Conservation (phyloP, 2,888 invertebrate species). For the Brenthis ino region DNA sequence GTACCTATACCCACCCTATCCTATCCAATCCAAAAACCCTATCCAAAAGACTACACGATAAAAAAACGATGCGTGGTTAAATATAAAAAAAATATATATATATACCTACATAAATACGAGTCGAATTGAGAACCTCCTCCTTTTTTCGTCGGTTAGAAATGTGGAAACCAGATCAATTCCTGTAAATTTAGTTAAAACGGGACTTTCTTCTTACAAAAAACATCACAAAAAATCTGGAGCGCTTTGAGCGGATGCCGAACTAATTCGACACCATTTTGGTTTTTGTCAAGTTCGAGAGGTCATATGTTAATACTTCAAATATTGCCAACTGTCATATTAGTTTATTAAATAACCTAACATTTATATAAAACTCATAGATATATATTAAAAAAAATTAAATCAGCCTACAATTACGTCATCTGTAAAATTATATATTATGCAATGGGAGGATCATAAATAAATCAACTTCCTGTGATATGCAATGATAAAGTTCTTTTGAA, state of each 20-base stretch:
- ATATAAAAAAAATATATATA: too few relatives aligned
- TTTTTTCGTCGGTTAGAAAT: neutral
- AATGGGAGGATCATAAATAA: slow-evolving; percentile 39
- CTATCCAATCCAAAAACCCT: too few relatives aligned
- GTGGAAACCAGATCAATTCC: slow-evolving; percentile 27
- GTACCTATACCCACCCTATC: too few relatives aligned
- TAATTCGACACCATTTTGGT: slow-evolving; percentile 50
- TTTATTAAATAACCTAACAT: neutral
- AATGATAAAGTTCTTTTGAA: slow-evolving; percentile 62
- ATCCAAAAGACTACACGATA: too few relatives aligned
- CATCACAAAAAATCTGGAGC: slow-evolving; percentile 46
- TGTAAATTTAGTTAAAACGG: slow-evolving; percentile 40
- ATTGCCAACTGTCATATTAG: slow-evolving; percentile 21
- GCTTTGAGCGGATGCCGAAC: slow-evolving; percentile 58
- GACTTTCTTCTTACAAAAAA: slow-evolving; percentile 47
- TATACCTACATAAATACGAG: too few relatives aligned
- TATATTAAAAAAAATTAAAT: too few relatives aligned
- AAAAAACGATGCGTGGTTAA: too few relatives aligned
- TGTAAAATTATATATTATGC: slow-evolving; percentile 25
- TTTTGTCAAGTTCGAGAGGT: slow-evolving; percentile 41
- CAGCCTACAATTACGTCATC: slow-evolving; percentile 15
- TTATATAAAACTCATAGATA: too few relatives aligned
- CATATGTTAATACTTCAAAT: slow-evolving; percentile 34
- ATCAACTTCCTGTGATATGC: slow-evolving; percentile 61
- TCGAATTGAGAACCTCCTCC: too few relatives aligned